Evolutionary conservation across 2,888 invertebrate species (phyloP).

Genomic region (Campoplex capitator): DNA sequence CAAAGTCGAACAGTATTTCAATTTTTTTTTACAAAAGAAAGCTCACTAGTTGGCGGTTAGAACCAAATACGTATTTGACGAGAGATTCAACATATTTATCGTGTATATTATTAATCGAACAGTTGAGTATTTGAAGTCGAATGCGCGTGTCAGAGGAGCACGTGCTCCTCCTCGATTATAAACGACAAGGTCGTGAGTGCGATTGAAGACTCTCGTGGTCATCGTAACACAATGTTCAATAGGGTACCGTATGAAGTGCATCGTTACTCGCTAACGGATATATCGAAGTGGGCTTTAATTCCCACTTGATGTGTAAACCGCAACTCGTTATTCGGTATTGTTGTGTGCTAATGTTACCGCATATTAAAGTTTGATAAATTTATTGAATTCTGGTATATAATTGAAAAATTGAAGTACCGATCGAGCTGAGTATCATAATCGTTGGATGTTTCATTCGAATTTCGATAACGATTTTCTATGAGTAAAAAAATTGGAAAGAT

Average conservation of each 20-base stretch:
- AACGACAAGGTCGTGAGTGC: constrained; percentile 37
- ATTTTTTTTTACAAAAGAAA: not conserved
- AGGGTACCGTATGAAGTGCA: constrained; percentile 35
- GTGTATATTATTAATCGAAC: not conserved
- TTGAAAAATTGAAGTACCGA: not conserved
- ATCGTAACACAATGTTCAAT: constrained; percentile 40
- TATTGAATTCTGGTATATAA: not conserved
- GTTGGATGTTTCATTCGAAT: too few species aligned
- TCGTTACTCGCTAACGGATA: constrained; percentile 44
- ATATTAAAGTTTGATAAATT: constrained; percentile 5
- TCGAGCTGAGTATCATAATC: not conserved
- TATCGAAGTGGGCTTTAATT: constrained; percentile 42
- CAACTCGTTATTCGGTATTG: constrained; percentile 20
- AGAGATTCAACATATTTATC: not conserved
- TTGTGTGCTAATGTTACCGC: constrained; percentile 20
- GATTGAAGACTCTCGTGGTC: constrained; percentile 48
- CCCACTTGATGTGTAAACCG: constrained; percentile 38
- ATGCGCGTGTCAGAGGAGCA: constrained; percentile 18
- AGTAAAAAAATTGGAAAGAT: not conserved
- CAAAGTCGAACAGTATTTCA: not conserved
- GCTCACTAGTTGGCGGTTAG: not conserved
- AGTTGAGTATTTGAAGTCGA: constrained; percentile 20
- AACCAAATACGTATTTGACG: not conserved
- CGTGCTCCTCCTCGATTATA: constrained; percentile 37
- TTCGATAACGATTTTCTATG: not conserved